A percentile compares a stretch with the other conserved stretches of the same genome.
Conservation (phyloP, 2,797 vertebrate genomes). For the Podargus strigoides region DNA sequence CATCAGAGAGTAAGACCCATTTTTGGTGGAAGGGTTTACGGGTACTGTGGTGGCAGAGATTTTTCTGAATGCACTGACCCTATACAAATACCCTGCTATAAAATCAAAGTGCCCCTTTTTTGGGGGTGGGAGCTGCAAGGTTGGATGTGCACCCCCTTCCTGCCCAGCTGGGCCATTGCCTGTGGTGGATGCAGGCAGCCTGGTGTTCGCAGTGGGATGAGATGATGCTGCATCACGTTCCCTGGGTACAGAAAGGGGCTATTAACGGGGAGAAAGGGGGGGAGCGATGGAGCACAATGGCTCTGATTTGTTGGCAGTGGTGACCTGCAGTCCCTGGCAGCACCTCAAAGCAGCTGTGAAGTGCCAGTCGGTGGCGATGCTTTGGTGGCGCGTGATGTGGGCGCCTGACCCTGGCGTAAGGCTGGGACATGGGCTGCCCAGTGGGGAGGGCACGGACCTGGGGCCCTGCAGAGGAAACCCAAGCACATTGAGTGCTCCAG, state of each 20-base stretch:
- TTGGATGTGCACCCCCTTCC: not conserved
- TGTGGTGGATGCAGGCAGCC: not conserved
- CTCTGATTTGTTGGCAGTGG: constrained; percentile 27
- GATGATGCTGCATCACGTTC: constrained; percentile 21
- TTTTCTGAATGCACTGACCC: not conserved
- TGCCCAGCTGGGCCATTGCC: not conserved
- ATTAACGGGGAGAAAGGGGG: not conserved
- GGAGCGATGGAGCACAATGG: constrained; percentile 1
- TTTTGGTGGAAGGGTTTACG: not conserved
- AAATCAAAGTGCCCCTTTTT: not conserved
- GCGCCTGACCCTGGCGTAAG: not conserved
- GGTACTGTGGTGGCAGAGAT: not conserved
- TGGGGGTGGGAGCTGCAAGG: rapidly evolving
- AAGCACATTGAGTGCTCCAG: not conserved
- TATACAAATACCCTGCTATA: not conserved
- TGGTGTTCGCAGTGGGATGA: not conserved
- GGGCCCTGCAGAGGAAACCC: not conserved
- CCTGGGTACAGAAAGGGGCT: constrained; percentile 24
- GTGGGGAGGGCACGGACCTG: not conserved
- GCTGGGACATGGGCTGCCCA: not conserved
- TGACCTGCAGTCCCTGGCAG: constrained; percentile 34
- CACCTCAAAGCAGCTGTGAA: constrained; percentile 52
- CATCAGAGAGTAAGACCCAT: rapidly evolving
- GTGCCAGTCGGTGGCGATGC: constrained; percentile 33
- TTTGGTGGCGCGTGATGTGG: not conserved